Evolutionary conservation across 2,113 vertebrate species (phyloP), one percentile per base, ranked within the genome.

Genomic region (Ctenodactylus gundi): DNA sequence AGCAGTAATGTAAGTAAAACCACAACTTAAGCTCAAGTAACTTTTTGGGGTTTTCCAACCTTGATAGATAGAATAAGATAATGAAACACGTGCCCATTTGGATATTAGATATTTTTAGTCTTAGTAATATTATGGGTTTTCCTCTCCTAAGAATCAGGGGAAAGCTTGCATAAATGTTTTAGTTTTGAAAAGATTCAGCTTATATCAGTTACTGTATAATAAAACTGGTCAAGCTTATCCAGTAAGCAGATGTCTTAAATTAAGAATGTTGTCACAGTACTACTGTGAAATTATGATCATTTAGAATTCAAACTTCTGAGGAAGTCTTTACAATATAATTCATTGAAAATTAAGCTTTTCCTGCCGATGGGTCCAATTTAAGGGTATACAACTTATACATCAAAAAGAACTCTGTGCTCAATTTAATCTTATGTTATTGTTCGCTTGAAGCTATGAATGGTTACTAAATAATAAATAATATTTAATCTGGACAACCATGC

Each of bases 171-270:
- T n/a, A n/a, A n/a, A 49, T 55, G 57, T 2, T 73, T 80, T 23
- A 58, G 18, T 73, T 91, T 83, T 46, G 17, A 84, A 77, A 60
- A 44, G 1, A 41, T 76, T 87, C 25, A 84, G 29, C 1, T 83
- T 83, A 34, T 46, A 64, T n/a, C 34, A 78, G 57, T 58, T 1
- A 84, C 44, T 57, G 76, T 41, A 7, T 44, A 62, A 57, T 57
- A 53, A 39, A 83, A 84, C 65, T 88, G 20, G 6, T 80, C 44
- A 73, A 55, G 39, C 41, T 49, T 57, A 73, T 12, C 20, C 72
- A 88, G 34, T 85, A 51, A 84, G 25, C 29, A 73, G 3, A 93
- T 68, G 36, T 72, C 53, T 91, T 91, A 60, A 94, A 91, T 72
- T 60, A 67, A 85, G 21, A 77, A 53, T 31, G 8, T 25, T 36